Conservation (phyloP, 2,888 invertebrate species). For the Anticlea derivata region DNA sequence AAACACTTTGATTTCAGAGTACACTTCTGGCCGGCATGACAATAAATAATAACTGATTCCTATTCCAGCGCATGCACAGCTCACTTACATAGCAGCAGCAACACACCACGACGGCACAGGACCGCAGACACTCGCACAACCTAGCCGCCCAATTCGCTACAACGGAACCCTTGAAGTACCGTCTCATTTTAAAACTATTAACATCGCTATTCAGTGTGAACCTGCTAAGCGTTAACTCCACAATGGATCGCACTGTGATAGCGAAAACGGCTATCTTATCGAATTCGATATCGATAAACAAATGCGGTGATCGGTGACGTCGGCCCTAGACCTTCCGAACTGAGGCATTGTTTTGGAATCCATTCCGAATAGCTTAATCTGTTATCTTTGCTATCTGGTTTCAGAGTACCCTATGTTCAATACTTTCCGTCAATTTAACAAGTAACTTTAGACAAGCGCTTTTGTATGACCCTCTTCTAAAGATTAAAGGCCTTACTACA, state of each 20-base stretch:
- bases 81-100: slow-evolving; percentile 64
- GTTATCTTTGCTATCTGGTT: slow-evolving; percentile 3
- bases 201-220: slow-evolving; percentile 46
- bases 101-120: slow-evolving; percentile 45
- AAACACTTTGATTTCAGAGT: too few relatives aligned
- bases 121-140: slow-evolving; percentile 48
- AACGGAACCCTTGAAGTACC: slow-evolving; percentile 40
- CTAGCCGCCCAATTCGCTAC: slow-evolving; percentile 49
- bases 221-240: slow-evolving; percentile 50
- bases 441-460: too few relatives aligned
- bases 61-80: too few relatives aligned
- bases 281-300: slow-evolving; percentile 66
- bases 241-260: slow-evolving; percentile 53
- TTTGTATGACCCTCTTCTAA: too few relatives aligned
- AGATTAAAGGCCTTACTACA: too few relatives aligned
- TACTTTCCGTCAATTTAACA: too few relatives aligned
- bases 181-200: slow-evolving; percentile 53
- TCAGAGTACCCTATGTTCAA: too few relatives aligned
- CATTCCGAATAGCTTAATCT: neutral
- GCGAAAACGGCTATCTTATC: slow-evolving; percentile 68
- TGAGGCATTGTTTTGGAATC: slow-evolving; percentile 21
- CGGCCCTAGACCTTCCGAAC: slow-evolving; percentile 48
- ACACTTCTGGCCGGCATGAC: too few relatives aligned
- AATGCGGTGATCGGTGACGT: slow-evolving; percentile 42
- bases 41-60: too few relatives aligned